Conservation (phyloP, 2,113 vertebrate genomes). For the Siniperca knerii region DNA sequence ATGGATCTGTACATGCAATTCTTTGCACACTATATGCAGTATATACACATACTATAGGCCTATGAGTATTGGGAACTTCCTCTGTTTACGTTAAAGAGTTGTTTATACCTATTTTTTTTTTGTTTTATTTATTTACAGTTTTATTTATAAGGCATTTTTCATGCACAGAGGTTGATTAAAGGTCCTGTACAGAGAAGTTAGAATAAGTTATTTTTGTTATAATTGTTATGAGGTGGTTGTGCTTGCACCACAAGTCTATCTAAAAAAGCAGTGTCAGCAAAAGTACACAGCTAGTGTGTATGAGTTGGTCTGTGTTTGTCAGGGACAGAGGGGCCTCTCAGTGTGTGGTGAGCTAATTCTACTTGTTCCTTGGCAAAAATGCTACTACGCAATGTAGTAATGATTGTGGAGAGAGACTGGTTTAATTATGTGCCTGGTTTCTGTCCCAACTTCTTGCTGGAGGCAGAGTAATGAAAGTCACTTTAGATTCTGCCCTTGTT, state of each 20-base stretch:
- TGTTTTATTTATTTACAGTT: too few relatives aligned
- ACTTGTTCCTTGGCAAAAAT: conserved; percentile 13
- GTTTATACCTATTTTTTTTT: neutral
- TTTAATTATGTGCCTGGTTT: conserved; percentile 36
- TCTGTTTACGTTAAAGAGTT: neutral
- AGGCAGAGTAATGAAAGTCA: conserved; percentile 22
- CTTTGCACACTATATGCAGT: too few relatives aligned
- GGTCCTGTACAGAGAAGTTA: too few relatives aligned
- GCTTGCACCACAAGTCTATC: neutral
- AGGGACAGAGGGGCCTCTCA: conserved; percentile 14
- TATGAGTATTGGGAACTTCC: neutral
- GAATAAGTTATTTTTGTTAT: neutral
- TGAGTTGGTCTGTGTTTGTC: conserved; percentile 11
- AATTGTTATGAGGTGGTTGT: neutral
- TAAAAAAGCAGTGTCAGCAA: conserved; percentile 10
- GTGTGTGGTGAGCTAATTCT: neutral
- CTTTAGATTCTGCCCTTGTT: conserved; percentile 17
- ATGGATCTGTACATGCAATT: neutral
- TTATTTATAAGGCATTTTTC: too few relatives aligned
- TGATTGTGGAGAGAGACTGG: conserved; percentile 7
- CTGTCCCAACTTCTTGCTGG: conserved; percentile 7
- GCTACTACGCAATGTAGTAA: neutral
- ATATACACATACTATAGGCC: neutral
- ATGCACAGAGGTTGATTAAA: too few relatives aligned
- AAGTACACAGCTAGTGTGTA: neutral